Evolutionary conservation across 2,888 invertebrate genomes (phyloP), one percentile per base, ranked within the genome.

Genomic region (Volucella inanis): DNA sequence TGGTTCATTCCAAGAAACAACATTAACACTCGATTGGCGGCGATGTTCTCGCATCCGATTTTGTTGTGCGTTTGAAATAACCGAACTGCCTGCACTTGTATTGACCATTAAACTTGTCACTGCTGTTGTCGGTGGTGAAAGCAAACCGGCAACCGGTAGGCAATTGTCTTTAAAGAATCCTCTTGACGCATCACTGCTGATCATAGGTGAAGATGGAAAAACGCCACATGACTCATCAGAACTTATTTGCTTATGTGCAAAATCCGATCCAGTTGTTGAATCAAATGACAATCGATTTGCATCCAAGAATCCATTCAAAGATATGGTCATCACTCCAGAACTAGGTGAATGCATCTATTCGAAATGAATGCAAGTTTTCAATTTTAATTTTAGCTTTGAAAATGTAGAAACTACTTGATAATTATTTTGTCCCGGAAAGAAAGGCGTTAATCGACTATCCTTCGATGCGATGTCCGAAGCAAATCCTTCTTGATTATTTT

Each of bases 221-320:
- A 97, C 96, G 3, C 96, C 96, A 90, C 96, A 96, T 85, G 96
- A 96, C 87, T 96, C 97, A 88, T 96, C 96, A n/a, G 95, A 95
- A 72, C 95, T 87, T 62, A 84, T 65, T 12, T 94, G 94, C 31
- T 94, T 94, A 38, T 95, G 94, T 18, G 94, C 94, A 55, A 95
- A 92, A 87, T 96, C 96, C 71, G 96, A 96, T 88, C 94, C 94
- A 3, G 96, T 95, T 11, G 96, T 96, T 8, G 96, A 96, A 88
- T 95, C 95, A 91, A 97, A 95, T 0, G 97, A 97, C 88, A 97
- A 95, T 62, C 96, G 94, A 38, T 96, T 95, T 0, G 96, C 96
- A 89, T 98, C 97, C 87, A 97, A 93, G 89, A 97, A 98, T 22
- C 96, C 97, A 88, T 97, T 97, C 41, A 97, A 94, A 1, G 97